Percentiles rank a stretch among this genome's conserved stretches.
Conservation (phyloP, 2,113 vertebrate species). For the Lathamus discolor region DNA sequence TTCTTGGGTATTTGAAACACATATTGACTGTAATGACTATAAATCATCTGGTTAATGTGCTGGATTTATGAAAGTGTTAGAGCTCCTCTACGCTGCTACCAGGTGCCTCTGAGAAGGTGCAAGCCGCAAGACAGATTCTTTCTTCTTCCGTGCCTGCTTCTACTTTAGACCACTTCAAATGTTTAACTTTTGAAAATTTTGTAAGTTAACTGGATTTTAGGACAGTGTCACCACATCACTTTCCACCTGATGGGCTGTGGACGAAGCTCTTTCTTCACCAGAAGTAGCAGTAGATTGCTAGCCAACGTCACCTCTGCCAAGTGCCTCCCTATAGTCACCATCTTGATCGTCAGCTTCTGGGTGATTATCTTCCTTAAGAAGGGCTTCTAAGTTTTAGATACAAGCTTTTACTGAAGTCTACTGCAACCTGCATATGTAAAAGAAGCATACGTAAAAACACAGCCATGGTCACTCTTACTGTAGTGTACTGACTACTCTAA, state of each 20-base stretch:
- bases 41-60: conserved; percentile 55
- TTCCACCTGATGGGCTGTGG: background rate
- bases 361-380: background rate
- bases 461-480: background rate
- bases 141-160: background rate
- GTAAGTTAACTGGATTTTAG: background rate
- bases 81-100: conserved; percentile 71
- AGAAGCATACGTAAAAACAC: background rate
- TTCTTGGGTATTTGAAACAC: conserved; percentile 66
- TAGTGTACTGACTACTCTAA: background rate
- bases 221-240: background rate
- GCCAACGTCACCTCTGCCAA: background rate
- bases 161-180: background rate
- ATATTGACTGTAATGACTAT: conserved; percentile 65
- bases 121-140: background rate
- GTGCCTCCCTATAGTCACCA: accelerated
- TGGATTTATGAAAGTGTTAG: conserved; percentile 66
- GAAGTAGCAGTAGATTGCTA: background rate
- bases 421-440: background rate
- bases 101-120: conserved; percentile 52
- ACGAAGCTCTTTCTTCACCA: background rate
- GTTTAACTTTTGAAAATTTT: background rate
- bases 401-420: background rate
- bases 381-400: background rate
- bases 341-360: background rate